Conservation (phyloP, 2,113 vertebrate species). For the Lanius ludovicianus region DNA sequence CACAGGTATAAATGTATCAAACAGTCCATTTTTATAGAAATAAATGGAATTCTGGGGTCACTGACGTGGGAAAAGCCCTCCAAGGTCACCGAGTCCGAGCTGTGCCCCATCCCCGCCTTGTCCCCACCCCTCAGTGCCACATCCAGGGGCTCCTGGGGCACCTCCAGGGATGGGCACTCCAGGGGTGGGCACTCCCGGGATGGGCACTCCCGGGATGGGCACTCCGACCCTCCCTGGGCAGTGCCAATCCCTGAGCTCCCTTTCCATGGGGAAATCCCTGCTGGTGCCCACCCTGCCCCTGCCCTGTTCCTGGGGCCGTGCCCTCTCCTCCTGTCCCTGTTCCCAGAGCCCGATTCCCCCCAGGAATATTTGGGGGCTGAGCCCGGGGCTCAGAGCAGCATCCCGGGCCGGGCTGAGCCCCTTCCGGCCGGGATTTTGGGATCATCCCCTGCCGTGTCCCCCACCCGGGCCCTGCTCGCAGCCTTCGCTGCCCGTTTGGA, state of each 20-base stretch:
- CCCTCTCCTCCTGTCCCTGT: background rate
- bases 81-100: rapidly evolving
- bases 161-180: background rate
- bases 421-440: background rate
- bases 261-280: background rate
- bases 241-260: rapidly evolving
- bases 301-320: background rate
- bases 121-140: background rate
- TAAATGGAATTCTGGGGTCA: background rate
- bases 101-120: background rate
- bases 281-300: background rate
- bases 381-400: background rate
- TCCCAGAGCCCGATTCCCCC: background rate
- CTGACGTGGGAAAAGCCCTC: background rate
- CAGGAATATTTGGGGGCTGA: background rate
- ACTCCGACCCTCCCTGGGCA: background rate
- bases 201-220: no score
- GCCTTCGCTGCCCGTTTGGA: background rate
- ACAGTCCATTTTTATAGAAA: no score
- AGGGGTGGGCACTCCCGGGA: no score
- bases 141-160: background rate
- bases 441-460: rapidly evolving
- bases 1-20: background rate
- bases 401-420: no score
- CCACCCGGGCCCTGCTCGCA: background rate